Evolutionary conservation across 2,113 vertebrate species (phyloP).

Genomic region (Seriola rivoliana): DNA sequence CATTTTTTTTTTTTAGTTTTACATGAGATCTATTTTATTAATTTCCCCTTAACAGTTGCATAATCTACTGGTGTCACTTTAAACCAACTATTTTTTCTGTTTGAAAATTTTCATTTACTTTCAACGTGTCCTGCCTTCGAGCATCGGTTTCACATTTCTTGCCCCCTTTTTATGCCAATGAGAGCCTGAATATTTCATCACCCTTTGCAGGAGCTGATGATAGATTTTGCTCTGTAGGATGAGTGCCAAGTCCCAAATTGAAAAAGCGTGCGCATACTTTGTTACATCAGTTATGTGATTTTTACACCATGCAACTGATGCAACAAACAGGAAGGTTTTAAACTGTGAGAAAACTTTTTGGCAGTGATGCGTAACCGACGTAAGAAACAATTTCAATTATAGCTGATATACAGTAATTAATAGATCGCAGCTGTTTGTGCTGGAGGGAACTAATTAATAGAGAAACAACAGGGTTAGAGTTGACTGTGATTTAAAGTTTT

Average conservation of each 20-base stretch:
- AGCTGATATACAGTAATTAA: constrained; percentile 19
- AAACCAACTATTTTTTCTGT: background rate
- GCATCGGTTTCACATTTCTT: constrained; percentile 14
- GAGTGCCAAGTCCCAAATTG: constrained; percentile 19
- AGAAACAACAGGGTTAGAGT: constrained; percentile 27
- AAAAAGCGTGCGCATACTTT: background rate
- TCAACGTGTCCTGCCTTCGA: background rate
- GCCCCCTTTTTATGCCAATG: constrained; percentile 21
- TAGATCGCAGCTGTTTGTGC: constrained; percentile 19
- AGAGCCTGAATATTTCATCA: constrained; percentile 56
- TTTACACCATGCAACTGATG: constrained; percentile 13
- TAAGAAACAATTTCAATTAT: background rate
- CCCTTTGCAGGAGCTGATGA: background rate
- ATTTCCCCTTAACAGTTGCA: background rate
- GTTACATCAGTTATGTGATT: constrained; percentile 23
- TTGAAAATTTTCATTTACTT: constrained; percentile 6
- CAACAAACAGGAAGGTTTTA: background rate
- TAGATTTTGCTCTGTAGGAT: constrained; percentile 29
- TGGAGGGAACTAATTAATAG: constrained; percentile 13
- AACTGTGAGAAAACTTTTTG: background rate
- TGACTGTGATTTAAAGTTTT: constrained; percentile 41
- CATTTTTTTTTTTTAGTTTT: background rate
- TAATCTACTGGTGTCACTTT: background rate
- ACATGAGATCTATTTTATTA: background rate
- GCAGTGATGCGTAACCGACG: constrained; percentile 6